phyloP scores from a whole-genome alignment of 2,113 vertebrate genomes.

The Pardalotus punctatus region DNA sequence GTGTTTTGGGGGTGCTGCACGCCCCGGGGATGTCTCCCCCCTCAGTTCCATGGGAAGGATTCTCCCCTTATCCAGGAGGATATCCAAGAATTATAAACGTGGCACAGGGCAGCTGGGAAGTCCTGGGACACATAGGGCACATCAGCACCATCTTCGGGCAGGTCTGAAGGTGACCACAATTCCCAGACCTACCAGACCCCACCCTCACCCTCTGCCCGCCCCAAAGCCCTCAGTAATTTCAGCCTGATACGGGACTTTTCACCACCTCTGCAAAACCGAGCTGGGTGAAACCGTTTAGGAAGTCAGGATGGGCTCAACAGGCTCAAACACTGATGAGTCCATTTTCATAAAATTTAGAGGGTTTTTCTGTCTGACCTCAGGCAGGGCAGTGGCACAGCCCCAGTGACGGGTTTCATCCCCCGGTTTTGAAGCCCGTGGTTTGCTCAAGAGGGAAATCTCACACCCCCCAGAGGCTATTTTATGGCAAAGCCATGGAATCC shows the following conservation, averaged over 20 bases:
- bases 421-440: neutral
- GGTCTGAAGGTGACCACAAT: no score
- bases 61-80: neutral
- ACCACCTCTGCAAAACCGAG: neutral
- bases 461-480: neutral
- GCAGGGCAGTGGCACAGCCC: neutral
- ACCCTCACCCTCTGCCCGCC: neutral
- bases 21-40: neutral
- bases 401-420: neutral
- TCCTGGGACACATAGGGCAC: no score
- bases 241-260: neutral
- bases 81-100: neutral
- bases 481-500: neutral
- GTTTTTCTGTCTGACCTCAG: fast-evolving
- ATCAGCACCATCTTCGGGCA: neutral
- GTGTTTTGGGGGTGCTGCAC: neutral
- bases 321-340: neutral
- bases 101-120: neutral
- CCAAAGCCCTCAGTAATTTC: neutral
- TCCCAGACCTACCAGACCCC: neutral
- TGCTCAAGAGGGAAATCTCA: neutral
- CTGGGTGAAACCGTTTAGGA: neutral
- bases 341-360: neutral
- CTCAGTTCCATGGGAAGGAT: fast-evolving
- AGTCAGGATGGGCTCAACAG: fast-evolving